These are phyloP conservation scores for Rhineura floridana DNA, from an alignment of 2,113 vertebrate genomes.

Conservation along the genomic window DNA sequence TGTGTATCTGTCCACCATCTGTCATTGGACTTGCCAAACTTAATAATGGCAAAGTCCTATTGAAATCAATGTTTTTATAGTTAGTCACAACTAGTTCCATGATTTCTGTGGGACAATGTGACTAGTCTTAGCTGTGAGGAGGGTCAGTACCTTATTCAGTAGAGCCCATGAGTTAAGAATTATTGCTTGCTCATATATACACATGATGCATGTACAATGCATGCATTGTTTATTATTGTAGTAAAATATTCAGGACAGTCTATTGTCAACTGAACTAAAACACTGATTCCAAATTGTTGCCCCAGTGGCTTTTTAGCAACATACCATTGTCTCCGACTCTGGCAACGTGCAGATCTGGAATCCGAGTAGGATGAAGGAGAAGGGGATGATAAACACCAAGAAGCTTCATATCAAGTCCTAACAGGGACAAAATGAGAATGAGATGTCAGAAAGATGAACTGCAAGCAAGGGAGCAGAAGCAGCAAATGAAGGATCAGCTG, in stretches of 20 bases:
- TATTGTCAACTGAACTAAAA: background rate
- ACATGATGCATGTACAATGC: background rate
- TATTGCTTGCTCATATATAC: background rate
- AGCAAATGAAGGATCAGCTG: background rate
- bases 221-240: background rate
- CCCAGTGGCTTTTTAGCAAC: background rate
- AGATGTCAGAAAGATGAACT: background rate
- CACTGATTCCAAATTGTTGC: background rate
- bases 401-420: slow-evolving; percentile 69
- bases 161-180: background rate
- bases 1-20: background rate
- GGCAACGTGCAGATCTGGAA: slow-evolving; percentile 67
- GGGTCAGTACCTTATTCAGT: background rate
- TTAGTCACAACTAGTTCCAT: background rate
- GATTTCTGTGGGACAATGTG: background rate
- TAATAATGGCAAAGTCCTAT: background rate
- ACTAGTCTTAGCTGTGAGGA: background rate
- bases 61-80: background rate
- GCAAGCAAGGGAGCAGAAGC: background rate
- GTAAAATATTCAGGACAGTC: background rate
- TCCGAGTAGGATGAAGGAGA: slow-evolving; percentile 68
- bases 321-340: slow-evolving; percentile 62
- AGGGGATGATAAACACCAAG: slow-evolving; percentile 64
- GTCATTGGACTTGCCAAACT: too few relatives aligned
- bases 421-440: slow-evolving; percentile 20